These are phyloP conservation scores for Marronus borbonicus DNA, from an alignment of 2,888 invertebrate genomes.

Conservation along the genomic window DNA sequence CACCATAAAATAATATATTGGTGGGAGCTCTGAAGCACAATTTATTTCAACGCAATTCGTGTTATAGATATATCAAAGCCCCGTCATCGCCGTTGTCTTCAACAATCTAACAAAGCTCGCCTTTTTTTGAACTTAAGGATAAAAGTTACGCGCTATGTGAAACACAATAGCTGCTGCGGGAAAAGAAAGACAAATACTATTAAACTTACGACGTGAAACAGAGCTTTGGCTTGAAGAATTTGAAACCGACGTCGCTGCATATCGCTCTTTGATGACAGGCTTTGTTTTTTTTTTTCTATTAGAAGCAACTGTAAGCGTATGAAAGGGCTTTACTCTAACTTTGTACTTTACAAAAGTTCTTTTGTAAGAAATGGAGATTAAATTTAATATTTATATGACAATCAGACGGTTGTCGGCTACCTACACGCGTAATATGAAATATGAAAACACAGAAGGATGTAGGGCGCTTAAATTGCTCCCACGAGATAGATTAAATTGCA, in stretches of 20 bases:
- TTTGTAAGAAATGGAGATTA: too few relatives aligned
- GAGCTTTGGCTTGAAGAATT: background rate
- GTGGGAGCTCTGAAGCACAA: too few relatives aligned
- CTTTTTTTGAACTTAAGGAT: background rate
- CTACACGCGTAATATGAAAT: too few relatives aligned
- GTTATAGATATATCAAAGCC: too few relatives aligned
- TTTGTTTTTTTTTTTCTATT: background rate
- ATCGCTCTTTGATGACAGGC: background rate
- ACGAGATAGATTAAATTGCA: too few relatives aligned
- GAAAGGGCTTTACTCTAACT: background rate
- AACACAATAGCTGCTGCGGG: background rate
- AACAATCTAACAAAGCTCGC: too few relatives aligned
- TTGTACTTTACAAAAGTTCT: background rate
- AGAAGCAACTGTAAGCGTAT: background rate
- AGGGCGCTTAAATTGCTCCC: too few relatives aligned
- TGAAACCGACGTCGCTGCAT: background rate
- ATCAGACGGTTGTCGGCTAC: too few relatives aligned
- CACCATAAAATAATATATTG: constrained; percentile 2
- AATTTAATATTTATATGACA: too few relatives aligned
- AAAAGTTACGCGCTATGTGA: background rate
- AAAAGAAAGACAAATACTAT: background rate
- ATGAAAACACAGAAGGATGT: too few relatives aligned
- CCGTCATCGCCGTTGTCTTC: too few relatives aligned
- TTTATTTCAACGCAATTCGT: too few relatives aligned
- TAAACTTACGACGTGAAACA: background rate